Conservation (phyloP, 2,797 vertebrate species). For the Antrozous pallidus region DNA sequence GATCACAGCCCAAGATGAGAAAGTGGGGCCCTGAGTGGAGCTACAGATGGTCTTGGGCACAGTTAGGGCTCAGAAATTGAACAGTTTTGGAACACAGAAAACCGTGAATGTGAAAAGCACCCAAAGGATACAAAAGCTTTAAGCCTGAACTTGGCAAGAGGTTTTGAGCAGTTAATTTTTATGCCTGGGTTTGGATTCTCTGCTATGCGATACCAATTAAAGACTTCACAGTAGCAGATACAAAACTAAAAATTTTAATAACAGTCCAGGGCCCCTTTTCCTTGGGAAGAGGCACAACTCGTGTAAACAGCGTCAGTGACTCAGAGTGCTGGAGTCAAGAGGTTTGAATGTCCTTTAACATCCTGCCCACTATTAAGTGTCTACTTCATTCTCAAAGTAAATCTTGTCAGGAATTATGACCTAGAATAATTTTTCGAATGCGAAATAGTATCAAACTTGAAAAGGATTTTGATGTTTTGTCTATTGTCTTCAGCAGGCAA, state of each 20-base stretch:
- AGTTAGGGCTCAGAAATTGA: neutral
- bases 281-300: neutral
- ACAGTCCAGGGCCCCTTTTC: neutral
- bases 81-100: neutral
- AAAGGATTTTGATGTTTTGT: neutral
- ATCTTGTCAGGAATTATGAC: neutral
- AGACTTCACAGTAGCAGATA: neutral
- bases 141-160: neutral
- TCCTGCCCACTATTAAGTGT: neutral
- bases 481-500: neutral
- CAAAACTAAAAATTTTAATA: neutral
- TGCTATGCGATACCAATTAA: neutral
- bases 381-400: neutral
- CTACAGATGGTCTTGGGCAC: neutral
- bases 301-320: neutral
- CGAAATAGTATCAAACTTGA: neutral
- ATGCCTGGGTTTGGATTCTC: neutral
- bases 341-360: neutral
- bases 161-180: conserved; percentile 15
- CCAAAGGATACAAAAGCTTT: neutral
- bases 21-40: neutral
- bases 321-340: neutral
- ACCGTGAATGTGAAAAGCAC: neutral
- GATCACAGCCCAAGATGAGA: neutral
- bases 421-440: neutral